A percentile compares a stretch with the other conserved stretches of the same genome.
Conservation (phyloP, 2,797 vertebrate genomes). For the Chelmon rostratus region DNA sequence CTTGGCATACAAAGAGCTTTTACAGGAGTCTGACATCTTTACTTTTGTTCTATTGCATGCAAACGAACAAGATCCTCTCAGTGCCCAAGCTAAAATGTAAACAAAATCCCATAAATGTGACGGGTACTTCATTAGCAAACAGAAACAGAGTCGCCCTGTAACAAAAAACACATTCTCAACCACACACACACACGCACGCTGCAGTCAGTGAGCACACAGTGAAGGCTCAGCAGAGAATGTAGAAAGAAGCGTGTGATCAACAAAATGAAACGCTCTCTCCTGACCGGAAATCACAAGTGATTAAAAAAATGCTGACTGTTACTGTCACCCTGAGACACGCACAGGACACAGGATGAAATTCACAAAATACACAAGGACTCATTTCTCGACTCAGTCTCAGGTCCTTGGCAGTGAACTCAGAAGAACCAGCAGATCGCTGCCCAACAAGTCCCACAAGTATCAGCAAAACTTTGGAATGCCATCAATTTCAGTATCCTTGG, state of each 20-base stretch:
- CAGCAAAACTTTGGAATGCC: not conserved
- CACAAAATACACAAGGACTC: not conserved
- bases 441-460: not conserved
- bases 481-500: not conserved
- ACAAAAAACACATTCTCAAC: constrained; percentile 9
- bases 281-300: constrained; percentile 1
- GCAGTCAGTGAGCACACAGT: no score
- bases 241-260: constrained; percentile 4
- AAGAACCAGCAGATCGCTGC: not conserved
- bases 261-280: constrained; percentile 10
- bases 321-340: not conserved
- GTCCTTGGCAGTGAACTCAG: constrained; percentile 11
- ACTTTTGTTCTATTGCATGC: not conserved
- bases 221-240: constrained; percentile 7
- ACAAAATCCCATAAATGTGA: constrained; percentile 15
- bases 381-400: not conserved
- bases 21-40: not conserved
- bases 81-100: constrained; percentile 1
- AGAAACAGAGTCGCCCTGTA: not conserved
- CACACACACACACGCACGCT: not conserved
- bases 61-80: not conserved
- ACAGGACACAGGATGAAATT: not conserved
- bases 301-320: not conserved
- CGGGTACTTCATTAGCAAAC: constrained; percentile 19
- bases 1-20: not conserved